Evolutionary conservation across 2,113 vertebrate genomes (phyloP).

Genomic region (Fregetta grallaria): DNA sequence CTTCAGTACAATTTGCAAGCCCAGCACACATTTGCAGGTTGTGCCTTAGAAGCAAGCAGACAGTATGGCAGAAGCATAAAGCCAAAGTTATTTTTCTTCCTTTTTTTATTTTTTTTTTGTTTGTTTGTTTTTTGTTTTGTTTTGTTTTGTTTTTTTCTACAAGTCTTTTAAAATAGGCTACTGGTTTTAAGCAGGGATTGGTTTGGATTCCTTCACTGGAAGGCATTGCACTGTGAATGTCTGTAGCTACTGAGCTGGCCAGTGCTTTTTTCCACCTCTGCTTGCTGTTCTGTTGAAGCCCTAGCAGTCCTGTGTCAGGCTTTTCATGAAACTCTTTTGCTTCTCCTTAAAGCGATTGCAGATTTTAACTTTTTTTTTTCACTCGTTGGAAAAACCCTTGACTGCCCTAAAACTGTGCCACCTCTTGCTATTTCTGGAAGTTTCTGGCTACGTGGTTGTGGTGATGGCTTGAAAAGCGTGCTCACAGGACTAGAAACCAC

Average conservation of each 20-base stretch:
- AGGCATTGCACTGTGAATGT: neutral
- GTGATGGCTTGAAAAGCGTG: neutral
- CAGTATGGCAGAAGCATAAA: neutral
- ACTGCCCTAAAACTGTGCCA: neutral
- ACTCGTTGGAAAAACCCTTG: neutral
- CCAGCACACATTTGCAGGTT: conserved; percentile 10
- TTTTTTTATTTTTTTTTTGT: too few species aligned
- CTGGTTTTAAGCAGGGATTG: neutral
- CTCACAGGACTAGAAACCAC: neutral
- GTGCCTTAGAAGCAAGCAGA: neutral
- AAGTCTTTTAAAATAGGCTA: neutral
- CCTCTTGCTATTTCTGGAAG: neutral
- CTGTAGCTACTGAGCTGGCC: neutral
- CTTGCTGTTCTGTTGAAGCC: neutral
- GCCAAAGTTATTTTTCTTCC: neutral
- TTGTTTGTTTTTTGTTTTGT: neutral
- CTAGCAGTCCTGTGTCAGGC: neutral
- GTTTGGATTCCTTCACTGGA: neutral
- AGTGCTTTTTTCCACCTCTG: neutral
- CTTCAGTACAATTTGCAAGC: neutral
- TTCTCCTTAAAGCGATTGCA: neutral
- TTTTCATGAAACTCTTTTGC: neutral
- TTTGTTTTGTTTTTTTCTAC: neutral
- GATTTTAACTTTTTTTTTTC: neutral
- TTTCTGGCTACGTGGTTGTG: neutral